A percentile compares a stretch with the other conserved stretches of the same genome.
Evolutionary conservation across 2,888 invertebrate genomes (phyloP).

Genomic region (Chymomyza caudatula): DNA sequence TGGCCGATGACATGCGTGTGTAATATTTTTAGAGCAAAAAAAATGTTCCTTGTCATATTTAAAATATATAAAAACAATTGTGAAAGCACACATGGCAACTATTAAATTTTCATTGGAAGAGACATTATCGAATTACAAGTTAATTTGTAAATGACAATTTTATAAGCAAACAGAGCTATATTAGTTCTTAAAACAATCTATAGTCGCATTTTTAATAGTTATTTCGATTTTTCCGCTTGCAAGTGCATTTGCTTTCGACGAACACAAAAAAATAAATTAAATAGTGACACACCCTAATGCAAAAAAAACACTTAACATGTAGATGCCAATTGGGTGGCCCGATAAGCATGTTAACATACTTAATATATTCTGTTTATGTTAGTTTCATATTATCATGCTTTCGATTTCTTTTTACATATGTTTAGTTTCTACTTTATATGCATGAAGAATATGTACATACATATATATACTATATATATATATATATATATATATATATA

Average conservation of each 20-base stretch:
- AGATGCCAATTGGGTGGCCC: constrained; percentile 30
- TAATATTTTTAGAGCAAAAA: too few species aligned
- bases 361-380: constrained; percentile 14
- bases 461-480: too few species aligned
- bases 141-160: too few species aligned
- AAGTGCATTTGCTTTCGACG: too few species aligned
- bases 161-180: too few species aligned
- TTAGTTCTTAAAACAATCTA: not conserved
- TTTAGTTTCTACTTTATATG: not conserved
- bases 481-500: too few species aligned
- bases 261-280: not conserved
- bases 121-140: too few species aligned
- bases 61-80: not conserved
- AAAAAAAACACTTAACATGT: constrained; percentile 26
- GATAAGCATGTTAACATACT: constrained; percentile 20
- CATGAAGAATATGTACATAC: too few species aligned
- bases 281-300: constrained; percentile 36
- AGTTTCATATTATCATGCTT: constrained; percentile 15
- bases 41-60: not conserved
- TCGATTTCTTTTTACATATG: constrained; percentile 7
- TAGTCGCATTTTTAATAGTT: not conserved
- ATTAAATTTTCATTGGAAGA: too few species aligned
- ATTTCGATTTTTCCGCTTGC: not conserved
- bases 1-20: too few species aligned
- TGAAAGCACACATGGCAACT: too few species aligned